Percentiles rank a stretch among this genome's conserved stretches.
These are phyloP conservation scores for Agonopterix heracliana DNA, from an alignment of 2,888 invertebrate genomes.

Conservation along the genomic window DNA sequence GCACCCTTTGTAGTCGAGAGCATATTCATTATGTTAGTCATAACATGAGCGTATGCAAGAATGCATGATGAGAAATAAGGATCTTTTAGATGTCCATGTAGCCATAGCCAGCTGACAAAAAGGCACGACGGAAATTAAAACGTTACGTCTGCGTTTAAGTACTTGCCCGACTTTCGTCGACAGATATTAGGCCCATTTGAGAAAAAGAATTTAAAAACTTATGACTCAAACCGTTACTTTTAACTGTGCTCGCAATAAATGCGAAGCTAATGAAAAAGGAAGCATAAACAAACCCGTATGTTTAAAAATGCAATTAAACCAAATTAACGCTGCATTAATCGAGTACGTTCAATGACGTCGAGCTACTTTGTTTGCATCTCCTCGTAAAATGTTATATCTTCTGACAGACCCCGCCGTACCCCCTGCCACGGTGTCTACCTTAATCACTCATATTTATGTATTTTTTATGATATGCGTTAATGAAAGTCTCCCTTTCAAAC, in stretches of 20 bases:
- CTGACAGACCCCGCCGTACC: slow-evolving; percentile 39
- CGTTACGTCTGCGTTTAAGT: neutral
- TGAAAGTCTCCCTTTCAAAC: slow-evolving; percentile 44
- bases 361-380: slow-evolving; percentile 55
- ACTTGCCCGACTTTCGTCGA: neutral
- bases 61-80: too few relatives aligned
- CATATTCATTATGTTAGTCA: too few relatives aligned
- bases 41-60: too few relatives aligned
- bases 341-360: slow-evolving; percentile 20
- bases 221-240: slow-evolving; percentile 21
- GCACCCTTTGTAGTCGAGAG: too few relatives aligned
- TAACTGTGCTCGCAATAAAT: slow-evolving; percentile 27
- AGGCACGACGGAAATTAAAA: neutral
- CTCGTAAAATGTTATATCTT: slow-evolving; percentile 50
- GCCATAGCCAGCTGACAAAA: too few relatives aligned
- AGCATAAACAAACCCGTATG: slow-evolving; percentile 45
- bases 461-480: slow-evolving; percentile 56
- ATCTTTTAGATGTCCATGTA: too few relatives aligned
- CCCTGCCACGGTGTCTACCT: slow-evolving; percentile 55
- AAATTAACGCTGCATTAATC: slow-evolving; percentile 43
- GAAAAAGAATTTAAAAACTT: neutral
- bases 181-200: neutral
- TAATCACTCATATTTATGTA: slow-evolving; percentile 67
- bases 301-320: slow-evolving; percentile 51
- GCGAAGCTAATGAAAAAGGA: slow-evolving; percentile 11